Percentiles rank a stretch among this genome's conserved stretches.
Evolutionary conservation across 2,797 vertebrate species (phyloP).

Genomic region (Labroides dimidiatus): DNA sequence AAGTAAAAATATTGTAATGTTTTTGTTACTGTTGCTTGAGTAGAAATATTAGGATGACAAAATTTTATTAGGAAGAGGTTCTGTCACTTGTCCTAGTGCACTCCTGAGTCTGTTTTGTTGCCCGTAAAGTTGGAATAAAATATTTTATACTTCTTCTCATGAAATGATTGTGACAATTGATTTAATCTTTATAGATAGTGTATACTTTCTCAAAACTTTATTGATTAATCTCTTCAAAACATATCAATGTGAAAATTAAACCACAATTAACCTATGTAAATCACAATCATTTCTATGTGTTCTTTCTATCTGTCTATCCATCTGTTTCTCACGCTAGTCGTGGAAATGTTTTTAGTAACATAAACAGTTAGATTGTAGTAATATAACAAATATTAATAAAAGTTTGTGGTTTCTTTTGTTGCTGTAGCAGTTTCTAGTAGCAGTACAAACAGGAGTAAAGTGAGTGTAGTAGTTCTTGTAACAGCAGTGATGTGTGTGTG

Average conservation of each 20-base stretch:
- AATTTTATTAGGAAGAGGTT: too few relatives aligned
- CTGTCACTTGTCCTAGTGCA: too few relatives aligned
- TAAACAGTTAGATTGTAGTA: too few relatives aligned
- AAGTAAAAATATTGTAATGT: not conserved
- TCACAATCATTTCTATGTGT: not conserved
- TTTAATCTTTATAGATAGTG: too few relatives aligned
- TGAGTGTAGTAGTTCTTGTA: slow-evolving; percentile 30
- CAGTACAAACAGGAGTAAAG: slow-evolving; percentile 13
- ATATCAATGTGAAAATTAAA: too few relatives aligned
- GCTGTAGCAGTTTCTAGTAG: not conserved
- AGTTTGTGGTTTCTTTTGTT: not conserved
- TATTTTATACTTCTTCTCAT: too few relatives aligned
- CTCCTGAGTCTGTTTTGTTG: too few relatives aligned
- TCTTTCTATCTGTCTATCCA: not conserved
- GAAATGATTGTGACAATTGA: too few relatives aligned
- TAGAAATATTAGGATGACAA: not conserved
- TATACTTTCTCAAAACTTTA: too few relatives aligned
- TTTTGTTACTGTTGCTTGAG: slow-evolving; percentile 10
- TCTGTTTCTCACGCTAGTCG: not conserved
- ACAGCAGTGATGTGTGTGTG: slow-evolving; percentile 44
- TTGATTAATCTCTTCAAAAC: too few relatives aligned
- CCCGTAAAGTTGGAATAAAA: too few relatives aligned
- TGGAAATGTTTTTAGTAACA: not conserved
- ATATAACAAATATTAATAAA: not conserved
- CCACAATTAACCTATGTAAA: too few relatives aligned